These are phyloP conservation scores for Phrynosoma platyrhinos DNA, from an alignment of 2,113 vertebrate species.

Conservation along the genomic window DNA sequence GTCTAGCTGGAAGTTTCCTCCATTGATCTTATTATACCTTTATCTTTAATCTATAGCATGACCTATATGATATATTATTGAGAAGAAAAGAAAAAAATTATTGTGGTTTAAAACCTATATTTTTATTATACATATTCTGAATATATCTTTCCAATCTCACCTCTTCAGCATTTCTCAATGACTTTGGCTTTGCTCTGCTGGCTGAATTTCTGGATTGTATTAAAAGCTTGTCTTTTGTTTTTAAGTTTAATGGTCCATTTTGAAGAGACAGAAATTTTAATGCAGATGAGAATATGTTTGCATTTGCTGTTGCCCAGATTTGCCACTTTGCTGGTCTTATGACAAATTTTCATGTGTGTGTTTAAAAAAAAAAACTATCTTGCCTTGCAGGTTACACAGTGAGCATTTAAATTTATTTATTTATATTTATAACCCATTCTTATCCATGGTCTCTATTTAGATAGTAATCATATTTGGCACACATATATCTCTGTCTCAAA, in stretches of 20 bases:
- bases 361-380: not conserved
- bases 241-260: conserved; percentile 19
- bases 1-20: not conserved
- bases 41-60: not conserved
- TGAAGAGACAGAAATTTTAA: conserved; percentile 10
- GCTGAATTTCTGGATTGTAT: not conserved
- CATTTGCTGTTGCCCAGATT: not conserved
- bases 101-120: not conserved
- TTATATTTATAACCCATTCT: conserved; percentile 1
- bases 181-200: conserved; percentile 6
- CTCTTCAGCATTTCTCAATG: not conserved
- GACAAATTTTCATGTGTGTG: not conserved
- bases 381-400: not conserved
- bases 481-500: not conserved
- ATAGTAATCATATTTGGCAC: conserved; percentile 15
- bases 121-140: not conserved
- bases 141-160: conserved; percentile 12
- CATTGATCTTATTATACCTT: not conserved
- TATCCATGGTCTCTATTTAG: not conserved
- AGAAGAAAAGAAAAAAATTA: not conserved
- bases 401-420: conserved; percentile 9
- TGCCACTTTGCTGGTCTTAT: conserved; percentile 20
- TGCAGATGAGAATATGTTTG: not conserved
- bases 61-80: not conserved
- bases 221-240: conserved; percentile 25